Percentiles rank a stretch among this genome's conserved stretches.
Conservation (phyloP, 1,140 invertebrate species). For the Drosophila saltans region DNA sequence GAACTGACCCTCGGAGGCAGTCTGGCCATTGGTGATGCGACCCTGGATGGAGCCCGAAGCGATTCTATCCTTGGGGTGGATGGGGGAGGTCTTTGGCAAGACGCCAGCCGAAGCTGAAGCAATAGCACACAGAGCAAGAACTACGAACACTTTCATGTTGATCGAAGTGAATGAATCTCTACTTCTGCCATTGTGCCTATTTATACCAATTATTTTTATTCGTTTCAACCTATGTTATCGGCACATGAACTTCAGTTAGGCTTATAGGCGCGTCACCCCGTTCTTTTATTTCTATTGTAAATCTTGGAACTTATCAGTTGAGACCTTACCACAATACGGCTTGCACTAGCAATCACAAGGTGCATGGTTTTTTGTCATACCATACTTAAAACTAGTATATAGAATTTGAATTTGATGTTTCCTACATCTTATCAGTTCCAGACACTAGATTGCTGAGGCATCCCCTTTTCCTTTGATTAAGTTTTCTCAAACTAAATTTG, state of each 20-base stretch:
- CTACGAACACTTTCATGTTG: conserved; percentile 74
- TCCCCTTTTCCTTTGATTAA: background rate
- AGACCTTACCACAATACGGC: background rate
- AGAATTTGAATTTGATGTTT: background rate
- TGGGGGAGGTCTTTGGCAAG: conserved; percentile 41
- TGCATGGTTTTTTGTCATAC: background rate
- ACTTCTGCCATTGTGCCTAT: conserved; percentile 6
- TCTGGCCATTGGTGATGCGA: conserved; percentile 73
- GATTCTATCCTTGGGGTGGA: conserved; percentile 62
- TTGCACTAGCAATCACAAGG: conserved; percentile 6
- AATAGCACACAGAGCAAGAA: conserved; percentile 63
- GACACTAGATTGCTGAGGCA: background rate
- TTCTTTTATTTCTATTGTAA: conserved; percentile 5
- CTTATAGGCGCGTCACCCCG: background rate
- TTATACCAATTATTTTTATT: conserved; percentile 30
- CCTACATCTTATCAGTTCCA: background rate
- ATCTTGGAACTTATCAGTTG: conserved; percentile 1
- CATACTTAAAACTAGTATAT: background rate
- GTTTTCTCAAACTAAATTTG: background rate
- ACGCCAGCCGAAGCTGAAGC: conserved; percentile 65
- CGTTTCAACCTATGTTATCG: conserved; percentile 23
- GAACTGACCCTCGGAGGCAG: conserved; percentile 82
- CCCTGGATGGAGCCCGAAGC: conserved; percentile 50
- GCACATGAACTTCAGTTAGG: background rate
- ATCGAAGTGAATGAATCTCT: conserved; percentile 55